Evolutionary conservation across 2,113 vertebrate species (phyloP).

Genomic region (Noturus placidus): DNA sequence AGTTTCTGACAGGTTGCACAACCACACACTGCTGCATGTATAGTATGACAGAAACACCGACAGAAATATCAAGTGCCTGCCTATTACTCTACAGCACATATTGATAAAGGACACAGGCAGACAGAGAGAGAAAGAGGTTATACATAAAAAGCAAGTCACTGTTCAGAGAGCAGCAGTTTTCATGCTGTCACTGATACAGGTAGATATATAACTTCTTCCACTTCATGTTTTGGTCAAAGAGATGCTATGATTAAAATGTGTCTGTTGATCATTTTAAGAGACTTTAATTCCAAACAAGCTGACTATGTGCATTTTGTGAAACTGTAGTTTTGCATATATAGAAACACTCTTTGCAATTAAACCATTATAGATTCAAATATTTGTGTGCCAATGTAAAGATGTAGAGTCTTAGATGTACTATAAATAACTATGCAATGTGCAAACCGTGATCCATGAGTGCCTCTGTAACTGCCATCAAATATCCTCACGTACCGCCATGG

Average conservation of each 20-base stretch:
- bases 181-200: slow-evolving; percentile 33
- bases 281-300: neutral
- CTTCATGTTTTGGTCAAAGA: neutral
- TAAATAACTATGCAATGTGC: slow-evolving; percentile 6
- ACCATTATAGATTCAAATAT: neutral
- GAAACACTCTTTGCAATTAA: neutral
- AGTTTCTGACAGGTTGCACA: neutral
- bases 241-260: neutral
- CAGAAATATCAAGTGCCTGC: neutral
- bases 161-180: slow-evolving; percentile 19
- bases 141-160: slow-evolving; percentile 15
- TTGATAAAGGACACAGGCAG: slow-evolving; percentile 6
- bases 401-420: neutral
- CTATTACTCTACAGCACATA: neutral
- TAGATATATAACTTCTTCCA: slow-evolving; percentile 5
- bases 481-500: slow-evolving; percentile 19
- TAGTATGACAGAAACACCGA: neutral
- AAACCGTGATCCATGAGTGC: slow-evolving; percentile 2
- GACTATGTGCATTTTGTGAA: neutral
- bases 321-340: neutral
- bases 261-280: neutral
- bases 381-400: neutral
- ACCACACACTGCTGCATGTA: neutral
- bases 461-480: slow-evolving; percentile 25
- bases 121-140: slow-evolving; percentile 19